Evolutionary conservation across 1,140 invertebrate species (phyloP).

Genomic region (Zaprionus davidi): DNA sequence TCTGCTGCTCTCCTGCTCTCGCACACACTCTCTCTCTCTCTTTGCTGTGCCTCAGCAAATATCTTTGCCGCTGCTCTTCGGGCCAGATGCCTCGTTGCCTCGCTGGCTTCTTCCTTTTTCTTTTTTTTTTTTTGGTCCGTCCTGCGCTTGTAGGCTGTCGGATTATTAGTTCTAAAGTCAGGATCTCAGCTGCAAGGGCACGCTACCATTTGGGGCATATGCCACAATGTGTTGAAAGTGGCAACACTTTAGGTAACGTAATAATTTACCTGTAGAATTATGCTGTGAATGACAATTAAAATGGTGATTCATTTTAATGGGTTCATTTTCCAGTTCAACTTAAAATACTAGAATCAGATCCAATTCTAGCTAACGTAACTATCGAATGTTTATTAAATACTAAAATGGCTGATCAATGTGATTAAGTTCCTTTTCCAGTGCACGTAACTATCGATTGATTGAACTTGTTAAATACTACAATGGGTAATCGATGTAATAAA

Average conservation of each 20-base stretch:
- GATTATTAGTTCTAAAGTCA: slow-evolving; percentile 83
- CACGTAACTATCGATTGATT: background rate
- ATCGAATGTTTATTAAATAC: background rate
- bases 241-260: background rate
- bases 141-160: slow-evolving; percentile 79
- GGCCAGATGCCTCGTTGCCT: slow-evolving; percentile 30
- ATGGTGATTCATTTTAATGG: background rate
- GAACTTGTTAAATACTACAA: no score
- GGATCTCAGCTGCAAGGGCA: slow-evolving; percentile 63
- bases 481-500: no score
- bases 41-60: slow-evolving; percentile 50
- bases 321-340: background rate
- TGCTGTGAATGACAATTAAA: background rate
- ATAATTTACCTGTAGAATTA: background rate
- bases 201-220: slow-evolving; percentile 55
- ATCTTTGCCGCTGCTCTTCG: slow-evolving; percentile 44
- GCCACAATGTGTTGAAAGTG: slow-evolving; percentile 1
- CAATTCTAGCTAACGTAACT: background rate
- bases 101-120: slow-evolving; percentile 63
- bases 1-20: slow-evolving; percentile 9
- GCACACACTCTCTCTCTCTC: slow-evolving; percentile 12
- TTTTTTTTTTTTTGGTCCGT: slow-evolving; percentile 48
- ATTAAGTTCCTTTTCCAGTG: no score
- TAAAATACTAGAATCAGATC: no score
- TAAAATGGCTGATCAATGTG: no score